These are phyloP conservation scores for Synanthedon vespiformis DNA, from an alignment of 2,888 invertebrate species.

Conservation along the genomic window DNA sequence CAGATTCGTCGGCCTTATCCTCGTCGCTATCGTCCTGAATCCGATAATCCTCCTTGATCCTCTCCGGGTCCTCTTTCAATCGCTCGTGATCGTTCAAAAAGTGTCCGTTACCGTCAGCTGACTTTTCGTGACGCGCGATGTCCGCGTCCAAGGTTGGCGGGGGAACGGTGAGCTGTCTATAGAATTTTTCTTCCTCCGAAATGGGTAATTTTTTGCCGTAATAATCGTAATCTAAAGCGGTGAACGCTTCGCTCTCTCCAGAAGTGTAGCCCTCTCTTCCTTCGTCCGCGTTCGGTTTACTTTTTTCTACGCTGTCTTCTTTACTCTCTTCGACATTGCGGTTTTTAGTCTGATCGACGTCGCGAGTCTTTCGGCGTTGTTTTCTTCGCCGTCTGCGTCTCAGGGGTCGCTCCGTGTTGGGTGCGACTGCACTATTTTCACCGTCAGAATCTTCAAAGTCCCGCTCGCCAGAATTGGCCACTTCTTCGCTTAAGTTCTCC, in stretches of 20 bases:
- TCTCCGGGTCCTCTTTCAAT: constrained; percentile 36
- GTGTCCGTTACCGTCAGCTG: constrained; percentile 18
- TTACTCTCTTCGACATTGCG: not conserved
- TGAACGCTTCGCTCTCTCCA: constrained; percentile 20
- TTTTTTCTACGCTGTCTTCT: not conserved
- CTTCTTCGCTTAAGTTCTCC: constrained; percentile 11
- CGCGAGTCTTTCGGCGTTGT: constrained; percentile 32
- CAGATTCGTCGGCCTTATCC: constrained; percentile 18
- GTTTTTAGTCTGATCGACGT: constrained; percentile 10
- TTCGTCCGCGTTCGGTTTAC: not conserved
- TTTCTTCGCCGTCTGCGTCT: constrained; percentile 39
- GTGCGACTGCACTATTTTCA: constrained; percentile 29
- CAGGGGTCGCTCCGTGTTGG: constrained; percentile 31
- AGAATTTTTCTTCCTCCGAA: constrained; percentile 48
- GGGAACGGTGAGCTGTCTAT: constrained; percentile 34
- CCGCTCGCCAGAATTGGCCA: constrained; percentile 15
- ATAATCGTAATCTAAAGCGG: constrained; percentile 48
- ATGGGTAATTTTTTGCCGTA: constrained; percentile 42
- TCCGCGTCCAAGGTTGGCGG: constrained; percentile 46
- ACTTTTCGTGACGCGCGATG: constrained; percentile 34
- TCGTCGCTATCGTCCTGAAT: not conserved
- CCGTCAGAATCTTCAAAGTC: constrained; percentile 28
- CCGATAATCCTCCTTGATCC: constrained; percentile 8
- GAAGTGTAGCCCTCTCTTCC: constrained; percentile 5
- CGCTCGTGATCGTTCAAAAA: constrained; percentile 47